A percentile compares a stretch with the other conserved stretches of the same genome.
These are phyloP conservation scores for Leptopilina clavipes DNA, from an alignment of 1,140 invertebrate species.

Conservation along the genomic window DNA sequence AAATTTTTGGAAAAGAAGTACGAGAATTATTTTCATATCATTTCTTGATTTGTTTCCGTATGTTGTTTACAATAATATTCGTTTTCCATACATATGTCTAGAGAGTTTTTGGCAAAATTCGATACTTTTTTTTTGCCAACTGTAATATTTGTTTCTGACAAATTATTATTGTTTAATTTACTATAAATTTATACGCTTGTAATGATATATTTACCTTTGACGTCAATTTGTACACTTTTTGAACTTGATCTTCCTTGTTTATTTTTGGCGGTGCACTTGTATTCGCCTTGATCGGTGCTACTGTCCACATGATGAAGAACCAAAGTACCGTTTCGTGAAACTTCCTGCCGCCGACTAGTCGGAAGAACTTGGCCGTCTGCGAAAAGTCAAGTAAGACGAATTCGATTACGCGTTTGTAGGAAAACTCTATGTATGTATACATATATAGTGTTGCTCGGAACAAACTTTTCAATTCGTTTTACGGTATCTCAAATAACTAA, in stretches of 20 bases:
- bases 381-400: slow-evolving; percentile 51
- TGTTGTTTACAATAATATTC: too few species aligned
- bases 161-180: too few species aligned
- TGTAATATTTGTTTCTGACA: too few species aligned
- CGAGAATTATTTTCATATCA: too few species aligned
- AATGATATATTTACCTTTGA: slow-evolving; percentile 80
- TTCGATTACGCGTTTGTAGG: slow-evolving; percentile 49
- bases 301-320: slow-evolving; percentile 82
- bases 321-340: slow-evolving; percentile 90
- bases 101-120: too few species aligned
- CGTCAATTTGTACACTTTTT: slow-evolving; percentile 88
- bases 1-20: too few species aligned
- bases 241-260: slow-evolving; percentile 86
- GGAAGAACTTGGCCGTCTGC: slow-evolving; percentile 87
- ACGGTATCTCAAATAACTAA: slow-evolving; percentile 51
- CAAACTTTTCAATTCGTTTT: slow-evolving; percentile 60
- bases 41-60: too few species aligned
- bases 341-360: slow-evolving; percentile 89
- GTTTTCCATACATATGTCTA: too few species aligned
- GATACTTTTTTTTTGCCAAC: too few species aligned
- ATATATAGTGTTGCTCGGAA: slow-evolving; percentile 41
- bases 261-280: slow-evolving; percentile 92
- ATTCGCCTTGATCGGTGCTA: slow-evolving; percentile 85
- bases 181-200: too few species aligned
- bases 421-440: background rate